Percentiles rank a stretch among this genome's conserved stretches.
These are phyloP conservation scores for Cotesia glomerata DNA, from an alignment of 1,140 invertebrate genomes.

Conservation along the genomic window DNA sequence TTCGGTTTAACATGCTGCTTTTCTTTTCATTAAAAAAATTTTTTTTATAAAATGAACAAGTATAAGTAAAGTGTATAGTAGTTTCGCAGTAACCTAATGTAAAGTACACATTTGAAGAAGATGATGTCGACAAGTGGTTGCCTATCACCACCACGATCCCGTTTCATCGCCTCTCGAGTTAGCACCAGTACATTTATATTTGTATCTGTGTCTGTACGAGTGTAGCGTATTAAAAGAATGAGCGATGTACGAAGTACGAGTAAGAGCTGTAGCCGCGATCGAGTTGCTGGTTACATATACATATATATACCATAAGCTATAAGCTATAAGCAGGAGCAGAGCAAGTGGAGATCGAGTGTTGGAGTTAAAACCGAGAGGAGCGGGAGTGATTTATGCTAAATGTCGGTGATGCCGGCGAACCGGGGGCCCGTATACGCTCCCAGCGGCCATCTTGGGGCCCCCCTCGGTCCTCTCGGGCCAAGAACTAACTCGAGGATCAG, in stretches of 20 bases:
- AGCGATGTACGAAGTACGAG: conserved; percentile 21
- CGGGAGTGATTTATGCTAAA: conserved; percentile 57
- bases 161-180: conserved; percentile 21
- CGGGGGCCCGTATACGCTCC: conserved; percentile 41
- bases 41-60: too few species aligned
- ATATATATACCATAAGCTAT: too few species aligned
- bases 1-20: too few species aligned
- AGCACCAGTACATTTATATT: conserved; percentile 28
- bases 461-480: conserved; percentile 30
- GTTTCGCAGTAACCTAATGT: too few species aligned
- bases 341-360: conserved; percentile 21
- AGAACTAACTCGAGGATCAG: conserved; percentile 33
- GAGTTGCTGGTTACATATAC: conserved; percentile 37
- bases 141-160: conserved; percentile 6
- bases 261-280: neutral
- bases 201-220: neutral
- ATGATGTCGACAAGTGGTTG: neutral
- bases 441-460: conserved; percentile 52
- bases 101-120: too few species aligned
- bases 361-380: conserved; percentile 32
- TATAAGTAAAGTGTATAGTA: too few species aligned
- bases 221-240: conserved; percentile 5
- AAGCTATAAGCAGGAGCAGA: conserved; percentile 7
- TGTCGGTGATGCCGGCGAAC: conserved; percentile 43
- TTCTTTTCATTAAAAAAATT: too few species aligned